Evolutionary conservation across 2,797 vertebrate species (phyloP).

Genomic region (Pitangus sulphuratus): DNA sequence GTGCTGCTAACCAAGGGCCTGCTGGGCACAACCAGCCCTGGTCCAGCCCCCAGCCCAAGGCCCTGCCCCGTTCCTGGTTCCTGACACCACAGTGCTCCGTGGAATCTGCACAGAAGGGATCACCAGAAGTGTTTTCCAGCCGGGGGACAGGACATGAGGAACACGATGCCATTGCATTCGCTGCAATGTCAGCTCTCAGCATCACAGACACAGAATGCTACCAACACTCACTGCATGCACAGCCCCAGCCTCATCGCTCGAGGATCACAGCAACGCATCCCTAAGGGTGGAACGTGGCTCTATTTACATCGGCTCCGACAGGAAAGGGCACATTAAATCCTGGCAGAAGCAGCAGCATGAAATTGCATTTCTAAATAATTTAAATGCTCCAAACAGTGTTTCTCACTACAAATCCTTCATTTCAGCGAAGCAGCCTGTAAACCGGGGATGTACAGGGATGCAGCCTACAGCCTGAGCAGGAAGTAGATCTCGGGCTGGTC

Average conservation of each 20-base stretch:
- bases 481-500: slow-evolving; percentile 97
- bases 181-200: slow-evolving; percentile 62
- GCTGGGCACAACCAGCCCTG: not conserved
- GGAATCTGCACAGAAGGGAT: not conserved
- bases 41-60: not conserved
- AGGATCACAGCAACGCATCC: slow-evolving; percentile 55
- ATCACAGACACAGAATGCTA: slow-evolving; percentile 72
- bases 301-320: slow-evolving; percentile 39
- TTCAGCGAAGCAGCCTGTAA: slow-evolving; percentile 69
- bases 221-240: slow-evolving; percentile 77
- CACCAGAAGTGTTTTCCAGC: not conserved
- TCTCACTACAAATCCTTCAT: slow-evolving; percentile 41
- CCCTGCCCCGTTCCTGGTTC: not conserved
- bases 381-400: not conserved
- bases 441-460: slow-evolving; percentile 48
- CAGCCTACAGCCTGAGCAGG: slow-evolving; percentile 88
- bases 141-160: not conserved
- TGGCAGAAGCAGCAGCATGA: slow-evolving; percentile 37
- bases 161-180: slow-evolving; percentile 46
- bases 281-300: slow-evolving; percentile 35
- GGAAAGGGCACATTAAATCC: slow-evolving; percentile 46
- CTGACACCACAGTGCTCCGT: not conserved
- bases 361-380: slow-evolving; percentile 25
- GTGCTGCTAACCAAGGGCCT: not conserved
- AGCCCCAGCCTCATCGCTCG: slow-evolving; percentile 53